Evolutionary conservation across 2,888 invertebrate species (phyloP), one percentile per base, ranked within the genome.

Genomic region (Thecocarcelia acutangulata): DNA sequence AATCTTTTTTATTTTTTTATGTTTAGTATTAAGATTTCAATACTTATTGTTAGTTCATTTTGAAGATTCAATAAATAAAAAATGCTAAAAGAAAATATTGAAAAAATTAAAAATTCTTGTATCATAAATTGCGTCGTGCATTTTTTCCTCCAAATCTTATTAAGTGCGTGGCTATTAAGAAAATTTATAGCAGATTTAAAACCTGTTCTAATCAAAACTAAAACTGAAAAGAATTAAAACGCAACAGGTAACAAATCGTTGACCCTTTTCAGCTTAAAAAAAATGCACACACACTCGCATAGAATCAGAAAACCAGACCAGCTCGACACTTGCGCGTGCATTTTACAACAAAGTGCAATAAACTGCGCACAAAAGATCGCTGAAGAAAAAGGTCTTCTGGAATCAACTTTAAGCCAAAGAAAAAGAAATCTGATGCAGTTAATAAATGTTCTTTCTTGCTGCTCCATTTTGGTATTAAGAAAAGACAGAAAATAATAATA

Each of bases 191-290:
- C 64, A 70, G 64, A 78, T 72, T 70, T 59, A 5, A 81, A 81
- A 81, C 81, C 81, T 74, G 81, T 81, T 81, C 56, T 46, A 70
- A 69, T 77, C 58, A 44, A 63, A 73, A 28, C 3, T 4, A 50
- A 50, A 48, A 54, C 44, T n/a, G 15, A n/a, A 58, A 46, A 48
- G 46, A 64, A 54, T 46, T 50, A 70, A 46, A 68, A 46, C 44
- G 40, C 69, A 77, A 77, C 81, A 82, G 81, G 81, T 78, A 82
- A 78, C 33, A 82, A 82, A 70, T 19, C 81, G 63, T 82, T 82
- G 81, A 82, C 77, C 77, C 63, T 78, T 73, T 81, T 66, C 63
- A 5, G 24, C 6, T 0, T 24, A 3, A 59, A 46, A 24, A 37
- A 37, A 44, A 50, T 21, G 11, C 4, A 52, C 15, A 54, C 21